phyloP scores from a whole-genome alignment of 2,888 invertebrate genomes.

The Pseudanteris insignis region DNA sequence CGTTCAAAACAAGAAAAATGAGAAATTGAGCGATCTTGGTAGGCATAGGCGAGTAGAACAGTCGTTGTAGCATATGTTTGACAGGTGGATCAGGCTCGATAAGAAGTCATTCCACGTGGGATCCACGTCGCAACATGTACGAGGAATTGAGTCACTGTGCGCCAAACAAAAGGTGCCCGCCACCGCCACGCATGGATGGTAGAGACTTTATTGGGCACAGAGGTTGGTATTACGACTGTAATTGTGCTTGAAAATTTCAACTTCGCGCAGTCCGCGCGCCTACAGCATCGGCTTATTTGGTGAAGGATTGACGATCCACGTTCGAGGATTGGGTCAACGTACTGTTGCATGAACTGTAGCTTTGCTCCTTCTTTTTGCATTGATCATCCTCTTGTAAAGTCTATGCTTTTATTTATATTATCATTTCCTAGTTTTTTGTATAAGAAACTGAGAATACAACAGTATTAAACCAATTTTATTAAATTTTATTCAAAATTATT shows the following conservation, averaged over 20 bases:
- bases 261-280: conserved; percentile 25
- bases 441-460: too few species aligned
- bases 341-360: conserved; percentile 27
- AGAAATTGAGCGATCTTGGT: conserved; percentile 53
- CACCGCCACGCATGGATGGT: conserved; percentile 70
- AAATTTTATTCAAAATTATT: too few species aligned
- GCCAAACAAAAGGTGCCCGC: conserved; percentile 67
- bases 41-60: conserved; percentile 60
- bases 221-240: conserved; percentile 61
- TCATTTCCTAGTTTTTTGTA: too few species aligned
- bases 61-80: conserved; percentile 61
- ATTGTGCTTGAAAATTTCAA: conserved; percentile 30
- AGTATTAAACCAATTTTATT: too few species aligned
- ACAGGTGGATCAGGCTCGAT: conserved; percentile 68
- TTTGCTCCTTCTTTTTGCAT: too few species aligned
- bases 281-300: conserved; percentile 41
- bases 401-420: too few species aligned
- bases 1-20: conserved; percentile 14
- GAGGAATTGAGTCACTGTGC: conserved; percentile 81
- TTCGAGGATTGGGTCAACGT: conserved; percentile 32
- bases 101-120: conserved; percentile 82
- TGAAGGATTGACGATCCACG: conserved; percentile 33
- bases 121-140: conserved; percentile 88
- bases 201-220: conserved; percentile 66
- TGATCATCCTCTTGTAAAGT: too few species aligned